A percentile compares a stretch with the other conserved stretches of the same genome.
These are phyloP conservation scores for Tridacna crocea DNA, from an alignment of 2,888 invertebrate genomes.

Conservation along the genomic window DNA sequence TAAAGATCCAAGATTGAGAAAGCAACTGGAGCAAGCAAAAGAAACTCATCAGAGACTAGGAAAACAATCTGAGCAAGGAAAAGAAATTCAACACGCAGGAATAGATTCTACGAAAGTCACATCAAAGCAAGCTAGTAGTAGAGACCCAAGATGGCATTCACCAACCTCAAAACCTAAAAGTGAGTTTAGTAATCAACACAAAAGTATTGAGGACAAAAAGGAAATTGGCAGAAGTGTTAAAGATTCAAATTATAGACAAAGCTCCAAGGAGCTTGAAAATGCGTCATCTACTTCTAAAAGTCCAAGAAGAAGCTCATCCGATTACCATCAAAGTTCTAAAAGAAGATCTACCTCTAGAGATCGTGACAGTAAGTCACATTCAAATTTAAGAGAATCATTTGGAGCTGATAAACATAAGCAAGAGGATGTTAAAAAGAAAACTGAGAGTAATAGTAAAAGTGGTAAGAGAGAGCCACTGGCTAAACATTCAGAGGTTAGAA, in stretches of 20 bases:
- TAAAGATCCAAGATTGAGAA: constrained; percentile 31
- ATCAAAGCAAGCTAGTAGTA: background rate
- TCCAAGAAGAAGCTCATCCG: constrained; percentile 14
- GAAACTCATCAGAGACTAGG: background rate
- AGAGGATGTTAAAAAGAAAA: constrained; percentile 7
- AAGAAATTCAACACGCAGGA: too few species aligned
- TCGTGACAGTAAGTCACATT: constrained; percentile 26
- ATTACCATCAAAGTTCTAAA: constrained; percentile 12
- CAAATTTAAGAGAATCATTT: constrained; percentile 3
- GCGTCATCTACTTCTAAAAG: constrained; percentile 13
- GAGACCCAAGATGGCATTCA: constrained; percentile 14
- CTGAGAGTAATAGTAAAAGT: background rate
- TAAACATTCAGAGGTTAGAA: constrained; percentile 13
- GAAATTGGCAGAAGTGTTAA: background rate
- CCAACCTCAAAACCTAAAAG: background rate
- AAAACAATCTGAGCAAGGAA: background rate
- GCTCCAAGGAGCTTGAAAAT: background rate
- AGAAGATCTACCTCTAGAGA: constrained; percentile 44
- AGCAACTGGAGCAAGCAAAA: background rate
- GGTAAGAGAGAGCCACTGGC: background rate
- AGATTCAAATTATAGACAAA: background rate
- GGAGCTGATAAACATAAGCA: constrained; percentile 12
- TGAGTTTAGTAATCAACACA: constrained; percentile 4
- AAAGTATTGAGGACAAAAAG: background rate
- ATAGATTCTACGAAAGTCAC: too few species aligned